Percentiles rank a stretch among this genome's conserved stretches.
These are phyloP conservation scores for Agrilus biguttatus DNA, from an alignment of 2,888 invertebrate genomes.

Conservation along the genomic window DNA sequence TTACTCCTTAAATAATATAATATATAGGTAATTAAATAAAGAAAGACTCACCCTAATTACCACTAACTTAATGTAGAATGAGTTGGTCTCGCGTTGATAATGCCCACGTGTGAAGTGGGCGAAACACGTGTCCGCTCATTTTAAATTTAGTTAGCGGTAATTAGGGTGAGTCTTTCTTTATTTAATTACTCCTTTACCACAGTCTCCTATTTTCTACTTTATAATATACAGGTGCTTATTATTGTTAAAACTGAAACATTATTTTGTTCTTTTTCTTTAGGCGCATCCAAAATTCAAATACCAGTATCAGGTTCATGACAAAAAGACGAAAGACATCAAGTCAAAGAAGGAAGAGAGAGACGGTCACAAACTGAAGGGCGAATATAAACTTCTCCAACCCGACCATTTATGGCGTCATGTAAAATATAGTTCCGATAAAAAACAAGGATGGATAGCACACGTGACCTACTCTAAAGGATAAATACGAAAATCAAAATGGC, in stretches of 20 bases:
- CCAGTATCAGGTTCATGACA: conserved; percentile 23
- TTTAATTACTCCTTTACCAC: too few species aligned
- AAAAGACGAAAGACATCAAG: conserved; percentile 23
- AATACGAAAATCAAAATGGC: conserved; percentile 13
- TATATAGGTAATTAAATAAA: too few species aligned
- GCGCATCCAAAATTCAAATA: conserved; percentile 26
- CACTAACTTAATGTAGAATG: too few species aligned
- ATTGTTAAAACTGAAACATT: too few species aligned
- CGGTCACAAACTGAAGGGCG: conserved; percentile 26
- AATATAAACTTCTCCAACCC: conserved; percentile 24
- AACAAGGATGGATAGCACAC: conserved; percentile 24
- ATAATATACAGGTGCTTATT: neutral
- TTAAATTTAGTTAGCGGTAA: too few species aligned
- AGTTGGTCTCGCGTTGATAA: too few species aligned
- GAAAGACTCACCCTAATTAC: too few species aligned
- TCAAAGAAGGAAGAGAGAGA: conserved; percentile 25
- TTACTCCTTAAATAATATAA: too few species aligned
- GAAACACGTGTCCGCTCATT: too few species aligned
- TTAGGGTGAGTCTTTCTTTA: too few species aligned
- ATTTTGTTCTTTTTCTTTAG: conserved; percentile 10
- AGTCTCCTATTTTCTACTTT: too few species aligned
- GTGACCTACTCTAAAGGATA: conserved; percentile 18
- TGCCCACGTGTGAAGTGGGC: too few species aligned
- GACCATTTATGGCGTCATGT: conserved; percentile 25
- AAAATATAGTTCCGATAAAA: conserved; percentile 24